phyloP scores from a whole-genome alignment of 2,113 vertebrate genomes.

The Athene cunicularia region DNA sequence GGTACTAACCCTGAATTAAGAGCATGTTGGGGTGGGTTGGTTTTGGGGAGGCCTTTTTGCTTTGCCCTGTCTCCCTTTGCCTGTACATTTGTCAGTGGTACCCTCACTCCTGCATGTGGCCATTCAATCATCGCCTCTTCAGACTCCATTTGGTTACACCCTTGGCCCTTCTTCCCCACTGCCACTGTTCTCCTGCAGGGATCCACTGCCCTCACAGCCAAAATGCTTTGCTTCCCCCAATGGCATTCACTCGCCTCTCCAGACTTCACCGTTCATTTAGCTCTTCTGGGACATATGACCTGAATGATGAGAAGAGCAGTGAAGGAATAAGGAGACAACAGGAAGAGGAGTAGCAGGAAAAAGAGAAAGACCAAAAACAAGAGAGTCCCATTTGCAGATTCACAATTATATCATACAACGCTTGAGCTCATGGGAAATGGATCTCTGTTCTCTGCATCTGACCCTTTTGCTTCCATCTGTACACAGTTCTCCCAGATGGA shows the following conservation, averaged over 20 bases:
- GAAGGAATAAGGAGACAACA: background rate
- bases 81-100: background rate
- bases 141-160: background rate
- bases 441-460: conserved; percentile 50
- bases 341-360: conserved; percentile 19
- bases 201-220: background rate
- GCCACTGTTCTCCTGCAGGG: background rate
- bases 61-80: background rate
- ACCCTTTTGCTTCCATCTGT: conserved; percentile 50
- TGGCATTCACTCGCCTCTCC: background rate
- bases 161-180: background rate
- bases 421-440: conserved; percentile 45
- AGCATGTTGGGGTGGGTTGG: background rate
- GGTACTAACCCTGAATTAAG: conserved; percentile 42
- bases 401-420: conserved; percentile 66
- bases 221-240: background rate
- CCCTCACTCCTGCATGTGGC: background rate
- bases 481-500: conserved; percentile 40
- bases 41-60: background rate
- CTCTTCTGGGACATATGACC: conserved; percentile 38
- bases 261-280: background rate
- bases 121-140: background rate
- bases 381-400: conserved; percentile 56
- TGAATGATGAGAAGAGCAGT: conserved; percentile 21
- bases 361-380: conserved; percentile 31